Evolutionary conservation across 2,797 vertebrate species (phyloP), one percentile per base, ranked within the genome.

Genomic region (Podarcis lilfordi): DNA sequence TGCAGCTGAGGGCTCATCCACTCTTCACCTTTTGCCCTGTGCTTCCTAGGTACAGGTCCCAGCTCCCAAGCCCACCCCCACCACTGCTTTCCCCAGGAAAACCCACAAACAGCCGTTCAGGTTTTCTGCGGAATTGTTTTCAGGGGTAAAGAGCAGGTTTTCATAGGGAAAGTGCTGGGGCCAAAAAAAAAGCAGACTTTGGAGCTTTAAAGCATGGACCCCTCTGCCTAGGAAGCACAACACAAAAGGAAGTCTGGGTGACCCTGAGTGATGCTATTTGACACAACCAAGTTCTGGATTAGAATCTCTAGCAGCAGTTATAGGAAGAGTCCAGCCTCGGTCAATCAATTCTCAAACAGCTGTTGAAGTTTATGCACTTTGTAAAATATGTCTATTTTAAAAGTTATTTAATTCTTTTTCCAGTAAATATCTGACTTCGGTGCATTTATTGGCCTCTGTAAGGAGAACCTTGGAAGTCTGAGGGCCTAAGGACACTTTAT

Each of bases 331-430:
- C 77, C 69, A 37, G 37, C 21, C 32, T 75, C 66, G 55, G 55
- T 66, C 23, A 19, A 27, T 43, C 37, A 27, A 4, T 8, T 77
- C 29, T n/a, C n/a, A 50, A 23, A 50, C 68, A 40, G 45, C 27
- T 59, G 32, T 76, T 76, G 45, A 86, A 81, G 61, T 82, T 76
- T 86, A 82, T 77, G 88, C 88, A 86, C 88, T 89, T 86, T 89
- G 88, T 89, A 86, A 77, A 82, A 86, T 82, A 82, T 77, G 35
- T 76, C 40, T 85, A 68, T 85, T 96, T 95, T 94, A 92, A 95
- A 89, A 43, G 92, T 93, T 93, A 92, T 94, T 95, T 94, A 92
- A 95, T 87, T 94, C 90, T 95, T 80, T 96, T 93, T 96, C 92
- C 94, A 96, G 91, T 93, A 96, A 96, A 96, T 93, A 93, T 89